These are phyloP conservation scores for Thinocorus orbignyianus DNA, from an alignment of 2,113 vertebrate genomes.

Conservation along the genomic window DNA sequence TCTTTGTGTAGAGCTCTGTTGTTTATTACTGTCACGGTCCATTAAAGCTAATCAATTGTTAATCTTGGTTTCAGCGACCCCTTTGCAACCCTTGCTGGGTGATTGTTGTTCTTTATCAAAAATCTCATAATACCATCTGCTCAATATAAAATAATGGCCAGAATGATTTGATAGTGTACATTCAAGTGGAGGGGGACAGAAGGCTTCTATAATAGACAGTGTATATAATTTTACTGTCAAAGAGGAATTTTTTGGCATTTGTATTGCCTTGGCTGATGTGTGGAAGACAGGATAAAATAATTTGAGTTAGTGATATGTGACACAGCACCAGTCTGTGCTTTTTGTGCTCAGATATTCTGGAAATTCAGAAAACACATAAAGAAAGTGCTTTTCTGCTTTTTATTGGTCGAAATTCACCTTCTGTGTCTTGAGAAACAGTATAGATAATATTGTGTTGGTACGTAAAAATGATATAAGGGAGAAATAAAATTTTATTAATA, in stretches of 20 bases:
- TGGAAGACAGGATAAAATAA: background rate
- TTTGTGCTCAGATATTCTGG: background rate
- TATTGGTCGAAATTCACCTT: background rate
- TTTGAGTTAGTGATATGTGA: background rate
- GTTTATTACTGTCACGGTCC: constrained; percentile 77
- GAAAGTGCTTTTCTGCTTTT: background rate
- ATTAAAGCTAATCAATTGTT: constrained; percentile 87
- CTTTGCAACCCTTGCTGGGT: constrained; percentile 66
- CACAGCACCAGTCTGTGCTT: background rate
- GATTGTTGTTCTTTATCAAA: constrained; percentile 78
- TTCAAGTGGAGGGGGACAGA: background rate
- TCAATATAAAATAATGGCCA: constrained; percentile 56
- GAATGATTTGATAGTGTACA: constrained; percentile 10
- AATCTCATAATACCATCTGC: constrained; percentile 69
- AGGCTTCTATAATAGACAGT: background rate
- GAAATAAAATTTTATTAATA: constrained; percentile 48
- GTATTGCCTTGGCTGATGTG: background rate
- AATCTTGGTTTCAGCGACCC: constrained; percentile 77
- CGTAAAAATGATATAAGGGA: constrained; percentile 29
- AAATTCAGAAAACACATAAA: background rate
- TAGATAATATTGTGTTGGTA: background rate
- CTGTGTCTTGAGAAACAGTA: background rate
- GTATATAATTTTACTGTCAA: constrained; percentile 1
- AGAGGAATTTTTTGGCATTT: constrained; percentile 26
- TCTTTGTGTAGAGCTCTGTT: constrained; percentile 64